Percentiles rank a stretch among this genome's conserved stretches.
phyloP scores from a whole-genome alignment of 2,888 invertebrate species.

The Acleris sparsana region DNA sequence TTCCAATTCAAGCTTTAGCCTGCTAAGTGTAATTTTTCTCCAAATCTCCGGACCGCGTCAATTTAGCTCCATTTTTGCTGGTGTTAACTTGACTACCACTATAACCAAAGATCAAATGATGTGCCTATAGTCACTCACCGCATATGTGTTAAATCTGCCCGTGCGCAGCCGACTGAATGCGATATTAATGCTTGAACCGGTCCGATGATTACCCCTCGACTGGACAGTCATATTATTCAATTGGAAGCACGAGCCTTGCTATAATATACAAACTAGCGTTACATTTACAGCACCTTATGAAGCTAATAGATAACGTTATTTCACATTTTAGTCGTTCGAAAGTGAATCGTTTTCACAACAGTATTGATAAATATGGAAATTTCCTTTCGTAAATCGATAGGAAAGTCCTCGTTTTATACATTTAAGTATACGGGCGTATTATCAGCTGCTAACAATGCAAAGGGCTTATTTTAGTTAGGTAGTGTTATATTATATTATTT shows the following conservation, averaged over 20 bases:
- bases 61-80: too few relatives aligned
- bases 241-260: slow-evolving; percentile 55
- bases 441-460: slow-evolving; percentile 29
- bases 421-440: slow-evolving; percentile 31
- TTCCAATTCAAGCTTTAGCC: too few relatives aligned
- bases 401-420: slow-evolving; percentile 26
- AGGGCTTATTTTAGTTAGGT: slow-evolving; percentile 15
- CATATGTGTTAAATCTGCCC: slow-evolving; percentile 7
- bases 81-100: too few relatives aligned
- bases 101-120: too few relatives aligned
- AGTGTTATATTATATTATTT: too few relatives aligned
- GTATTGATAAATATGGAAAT: slow-evolving; percentile 20
- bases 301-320: slow-evolving; percentile 27
- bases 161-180: slow-evolving; percentile 16
- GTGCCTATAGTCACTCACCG: neutral
- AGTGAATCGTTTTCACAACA: slow-evolving; percentile 20
- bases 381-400: slow-evolving; percentile 21
- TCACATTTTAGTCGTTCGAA: slow-evolving; percentile 21
- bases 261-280: slow-evolving; percentile 50
- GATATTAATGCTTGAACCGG: slow-evolving; percentile 37
- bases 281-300: slow-evolving; percentile 37
- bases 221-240: slow-evolving; percentile 66
- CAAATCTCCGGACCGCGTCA: too few relatives aligned
- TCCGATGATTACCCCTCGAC: slow-evolving; percentile 58
- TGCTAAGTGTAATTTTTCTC: too few relatives aligned